These are phyloP conservation scores for Cossypha caffra DNA, from an alignment of 2,797 vertebrate genomes.

Conservation along the genomic window DNA sequence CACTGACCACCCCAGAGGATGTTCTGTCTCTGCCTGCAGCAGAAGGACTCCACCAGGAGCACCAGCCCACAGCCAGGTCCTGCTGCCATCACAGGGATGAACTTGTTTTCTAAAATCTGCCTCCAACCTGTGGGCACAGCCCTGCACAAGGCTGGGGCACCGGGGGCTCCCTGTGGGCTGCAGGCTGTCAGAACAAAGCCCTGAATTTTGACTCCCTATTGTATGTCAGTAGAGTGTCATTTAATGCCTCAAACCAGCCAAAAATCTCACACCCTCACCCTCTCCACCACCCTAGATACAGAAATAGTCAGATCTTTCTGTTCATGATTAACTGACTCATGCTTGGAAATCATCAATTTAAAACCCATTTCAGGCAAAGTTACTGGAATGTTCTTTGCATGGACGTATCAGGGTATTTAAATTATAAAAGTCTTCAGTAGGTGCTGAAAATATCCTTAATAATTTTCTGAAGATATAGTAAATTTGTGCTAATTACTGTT, in stretches of 20 bases:
- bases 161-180: neutral
- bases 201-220: neutral
- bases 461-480: constrained; percentile 27
- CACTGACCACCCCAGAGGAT: accelerated
- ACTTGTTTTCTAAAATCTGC: neutral
- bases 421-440: constrained; percentile 14
- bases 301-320: constrained; percentile 50
- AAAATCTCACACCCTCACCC: neutral
- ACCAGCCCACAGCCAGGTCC: neutral
- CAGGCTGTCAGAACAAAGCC: neutral
- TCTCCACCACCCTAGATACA: constrained; percentile 18
- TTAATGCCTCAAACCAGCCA: constrained; percentile 23
- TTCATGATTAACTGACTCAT: constrained; percentile 57
- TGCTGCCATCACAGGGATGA: neutral
- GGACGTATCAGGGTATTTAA: constrained; percentile 22
- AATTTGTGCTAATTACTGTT: constrained; percentile 67
- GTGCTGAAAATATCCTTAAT: constrained; percentile 56
- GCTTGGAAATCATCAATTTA: constrained; percentile 61
- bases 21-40: neutral
- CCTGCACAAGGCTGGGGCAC: neutral
- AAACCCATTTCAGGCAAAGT: constrained; percentile 53
- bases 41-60: neutral
- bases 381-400: constrained; percentile 34
- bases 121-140: accelerated
- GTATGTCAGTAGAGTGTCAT: neutral